phyloP scores from a whole-genome alignment of 2,113 vertebrate species.

The Elgaria multicarinata region DNA sequence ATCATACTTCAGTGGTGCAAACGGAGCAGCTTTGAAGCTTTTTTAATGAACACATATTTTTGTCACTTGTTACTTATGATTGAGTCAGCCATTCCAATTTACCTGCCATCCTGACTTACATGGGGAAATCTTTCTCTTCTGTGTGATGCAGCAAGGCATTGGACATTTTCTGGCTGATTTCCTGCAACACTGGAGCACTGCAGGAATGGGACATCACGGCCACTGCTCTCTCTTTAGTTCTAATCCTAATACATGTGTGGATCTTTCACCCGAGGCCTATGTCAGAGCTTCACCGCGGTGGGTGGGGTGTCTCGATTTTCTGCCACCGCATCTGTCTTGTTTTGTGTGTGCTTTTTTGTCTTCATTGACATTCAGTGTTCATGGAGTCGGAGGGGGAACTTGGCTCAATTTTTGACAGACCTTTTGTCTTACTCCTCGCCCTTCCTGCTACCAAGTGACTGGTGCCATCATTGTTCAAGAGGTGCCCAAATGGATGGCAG shows the following conservation, averaged over 20 bases:
- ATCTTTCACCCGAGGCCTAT: constrained; percentile 1
- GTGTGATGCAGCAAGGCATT: neutral
- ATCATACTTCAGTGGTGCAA: neutral
- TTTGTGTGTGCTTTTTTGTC: neutral
- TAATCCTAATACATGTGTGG: neutral
- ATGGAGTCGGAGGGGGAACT: too few relatives aligned
- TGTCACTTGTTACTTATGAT: neutral
- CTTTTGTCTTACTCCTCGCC: neutral
- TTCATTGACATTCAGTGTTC: neutral
- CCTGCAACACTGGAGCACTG: neutral
- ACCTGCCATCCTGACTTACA: constrained; percentile 1
- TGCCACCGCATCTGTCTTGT: neutral
- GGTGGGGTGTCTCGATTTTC: neutral
- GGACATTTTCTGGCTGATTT: neutral
- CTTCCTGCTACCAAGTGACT: neutral
- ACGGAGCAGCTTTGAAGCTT: neutral
- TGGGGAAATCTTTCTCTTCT: neutral
- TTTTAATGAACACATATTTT: neutral
- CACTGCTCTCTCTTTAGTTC: neutral
- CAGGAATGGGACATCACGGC: neutral
- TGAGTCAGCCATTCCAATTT: neutral
- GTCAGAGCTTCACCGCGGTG: neutral
- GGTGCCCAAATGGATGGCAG: neutral
- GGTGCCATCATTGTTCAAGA: neutral
- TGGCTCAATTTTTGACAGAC: neutral